phyloP scores from a whole-genome alignment of 2,113 vertebrate species.

The Chiloscyllium plagiosum region DNA sequence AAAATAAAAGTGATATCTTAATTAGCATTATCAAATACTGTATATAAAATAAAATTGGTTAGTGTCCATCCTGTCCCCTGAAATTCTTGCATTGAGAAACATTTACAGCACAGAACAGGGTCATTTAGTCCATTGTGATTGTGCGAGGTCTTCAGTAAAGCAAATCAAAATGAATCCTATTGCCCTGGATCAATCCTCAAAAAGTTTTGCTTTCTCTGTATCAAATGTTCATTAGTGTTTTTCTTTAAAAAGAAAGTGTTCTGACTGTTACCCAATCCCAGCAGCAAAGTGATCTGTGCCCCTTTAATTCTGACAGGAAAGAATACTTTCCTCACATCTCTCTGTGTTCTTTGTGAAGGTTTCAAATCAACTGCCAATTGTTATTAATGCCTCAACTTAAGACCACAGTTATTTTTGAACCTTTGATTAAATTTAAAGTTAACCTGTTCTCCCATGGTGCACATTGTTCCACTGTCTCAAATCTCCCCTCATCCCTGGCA shows the following conservation, averaged over 20 bases:
- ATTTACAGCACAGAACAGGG: neutral
- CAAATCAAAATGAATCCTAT: neutral
- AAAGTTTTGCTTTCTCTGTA: neutral
- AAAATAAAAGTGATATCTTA: neutral
- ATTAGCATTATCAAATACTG: neutral
- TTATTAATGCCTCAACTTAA: neutral
- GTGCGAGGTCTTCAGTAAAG: neutral
- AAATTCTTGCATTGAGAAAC: neutral
- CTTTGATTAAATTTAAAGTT: neutral
- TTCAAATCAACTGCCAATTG: neutral
- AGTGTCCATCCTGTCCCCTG: neutral
- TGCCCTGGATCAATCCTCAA: neutral
- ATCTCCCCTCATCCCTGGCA: neutral
- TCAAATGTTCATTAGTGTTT: neutral
- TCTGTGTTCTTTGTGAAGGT: neutral
- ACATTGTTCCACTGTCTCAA: neutral
- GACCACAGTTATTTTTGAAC: neutral
- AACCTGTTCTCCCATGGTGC: neutral
- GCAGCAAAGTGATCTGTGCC: neutral
- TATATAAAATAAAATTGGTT: neutral
- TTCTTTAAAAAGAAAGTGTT: neutral
- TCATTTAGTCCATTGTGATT: neutral
- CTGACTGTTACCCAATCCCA: neutral
- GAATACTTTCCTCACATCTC: neutral
- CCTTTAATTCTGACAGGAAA: neutral